Percentiles rank a stretch among this genome's conserved stretches.
Evolutionary conservation across 2,797 vertebrate species (phyloP).

Genomic region (Gastrophryne carolinensis): DNA sequence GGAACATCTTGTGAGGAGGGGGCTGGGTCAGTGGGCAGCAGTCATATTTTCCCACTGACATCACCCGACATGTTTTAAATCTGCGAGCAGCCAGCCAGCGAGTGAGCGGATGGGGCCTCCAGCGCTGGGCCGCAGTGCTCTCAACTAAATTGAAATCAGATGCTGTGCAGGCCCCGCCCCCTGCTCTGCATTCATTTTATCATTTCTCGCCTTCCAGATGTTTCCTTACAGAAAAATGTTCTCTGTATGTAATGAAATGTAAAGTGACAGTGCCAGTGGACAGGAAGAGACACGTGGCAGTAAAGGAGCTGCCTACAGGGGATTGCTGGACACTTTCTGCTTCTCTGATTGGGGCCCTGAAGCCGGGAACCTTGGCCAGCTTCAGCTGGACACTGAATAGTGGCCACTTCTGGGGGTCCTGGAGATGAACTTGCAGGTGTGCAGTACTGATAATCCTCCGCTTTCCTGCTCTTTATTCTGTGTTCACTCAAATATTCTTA

Average conservation of each 20-base stretch:
- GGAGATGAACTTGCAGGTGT: no score
- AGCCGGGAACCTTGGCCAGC: background rate
- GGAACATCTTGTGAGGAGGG: conserved; percentile 3
- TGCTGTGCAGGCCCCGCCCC: conserved; percentile 46
- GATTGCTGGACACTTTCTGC: conserved; percentile 8
- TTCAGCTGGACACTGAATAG: no score
- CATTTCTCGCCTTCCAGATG: conserved; percentile 65
- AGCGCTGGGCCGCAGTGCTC: conserved; percentile 64
- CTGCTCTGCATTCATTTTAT: conserved; percentile 37
- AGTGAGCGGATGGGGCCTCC: conserved; percentile 59
- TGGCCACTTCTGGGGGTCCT: no score
- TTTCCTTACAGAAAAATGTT: conserved; percentile 60
- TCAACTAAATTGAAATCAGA: conserved; percentile 70
- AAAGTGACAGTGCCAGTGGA: conserved; percentile 51
- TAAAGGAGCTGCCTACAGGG: conserved; percentile 38
- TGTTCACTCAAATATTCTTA: no score
- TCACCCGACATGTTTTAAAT: conserved; percentile 66
- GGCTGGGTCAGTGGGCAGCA: conserved; percentile 47
- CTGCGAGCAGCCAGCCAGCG: conserved; percentile 60
- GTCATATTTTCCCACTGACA: conserved; percentile 75
- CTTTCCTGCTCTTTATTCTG: no score
- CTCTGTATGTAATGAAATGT: conserved; percentile 14
- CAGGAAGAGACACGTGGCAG: conserved; percentile 65
- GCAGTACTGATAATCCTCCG: no score
- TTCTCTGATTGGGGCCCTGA: background rate